Evolutionary conservation across 2,797 vertebrate species (phyloP), one percentile per base, ranked within the genome.

Genomic region (Eutrigla gurnardus): DNA sequence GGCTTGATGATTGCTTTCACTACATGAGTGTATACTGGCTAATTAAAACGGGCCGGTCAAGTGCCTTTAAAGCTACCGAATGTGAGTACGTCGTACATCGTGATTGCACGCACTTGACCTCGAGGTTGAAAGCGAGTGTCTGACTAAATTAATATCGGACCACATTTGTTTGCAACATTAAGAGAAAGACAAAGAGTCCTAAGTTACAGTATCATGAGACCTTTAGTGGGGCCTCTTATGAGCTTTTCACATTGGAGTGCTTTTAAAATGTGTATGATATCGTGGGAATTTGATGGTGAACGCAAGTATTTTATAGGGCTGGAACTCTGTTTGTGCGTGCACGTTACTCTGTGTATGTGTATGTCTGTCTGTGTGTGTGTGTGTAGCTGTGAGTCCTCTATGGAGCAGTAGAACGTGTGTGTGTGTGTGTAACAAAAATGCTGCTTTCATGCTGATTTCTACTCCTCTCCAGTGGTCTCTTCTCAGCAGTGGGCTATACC

Each of bases 401-500:
- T 32, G 36, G 9, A 78, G 58, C 25, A 50, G 47, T 8, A 37
- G 1, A 39, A 43, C 59, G 49, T 52, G 53, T 63, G 37, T 57
- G 53, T 63, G 37, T 57, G 45, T 45, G 42, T 63, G 25, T 57
- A 42, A 60, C 79, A 25, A 25, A 25, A 25, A 69, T 81, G 77
- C 72, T 86, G 74, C 83, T 83, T 80, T 85, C 79, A 77, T 70
- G 84, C 75, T 68, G 77, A 80, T 84, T 90, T 77, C 69, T 77
- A 47, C 67, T 85, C 43, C 55, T 68, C 57, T 88, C 77, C 74
- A 72, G 49, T 70, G 77, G 70, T 81, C 72, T 73, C 33, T 67
- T 75, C 83, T 45, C 83, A 84, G 85, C 79, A 55, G 82, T 87
- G 75, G 80, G 85, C 77, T 49, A 87, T 75, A 83, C 82, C 80